Conservation (phyloP, 2,888 invertebrate species). For the Megamerina dolium region DNA sequence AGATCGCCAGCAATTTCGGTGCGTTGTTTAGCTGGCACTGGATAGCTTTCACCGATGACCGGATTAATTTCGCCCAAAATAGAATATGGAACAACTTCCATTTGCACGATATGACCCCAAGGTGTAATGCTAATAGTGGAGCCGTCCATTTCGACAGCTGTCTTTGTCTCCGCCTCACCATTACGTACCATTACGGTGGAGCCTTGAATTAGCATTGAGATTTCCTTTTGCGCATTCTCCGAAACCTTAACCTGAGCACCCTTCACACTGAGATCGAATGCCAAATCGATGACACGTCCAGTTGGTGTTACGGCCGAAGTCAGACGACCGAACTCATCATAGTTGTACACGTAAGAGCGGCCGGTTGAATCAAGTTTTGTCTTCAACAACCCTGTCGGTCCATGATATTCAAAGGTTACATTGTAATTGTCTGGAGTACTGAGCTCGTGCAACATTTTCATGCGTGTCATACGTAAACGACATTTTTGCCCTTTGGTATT, state of each 20-base stretch:
- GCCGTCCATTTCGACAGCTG: conserved; percentile 74
- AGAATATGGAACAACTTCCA: conserved; percentile 86
- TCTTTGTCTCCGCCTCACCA: conserved; percentile 76
- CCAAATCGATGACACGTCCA: conserved; percentile 83
- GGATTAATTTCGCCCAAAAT: conserved; percentile 84
- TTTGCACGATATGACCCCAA: conserved; percentile 82
- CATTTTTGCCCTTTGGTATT: conserved; percentile 91
- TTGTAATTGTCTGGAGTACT: conserved; percentile 91
- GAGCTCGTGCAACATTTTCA: conserved; percentile 84
- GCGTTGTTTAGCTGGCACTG: conserved; percentile 83
- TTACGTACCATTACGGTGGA: conserved; percentile 75
- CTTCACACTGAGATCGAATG: conserved; percentile 84
- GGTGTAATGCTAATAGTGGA: conserved; percentile 74
- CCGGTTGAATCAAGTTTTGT: conserved; percentile 86
- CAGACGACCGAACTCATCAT: conserved; percentile 89
- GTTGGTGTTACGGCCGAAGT: conserved; percentile 90
- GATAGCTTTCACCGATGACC: conserved; percentile 82
- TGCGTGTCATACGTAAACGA: conserved; percentile 82
- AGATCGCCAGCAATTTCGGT: conserved; percentile 85
- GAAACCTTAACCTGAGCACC: conserved; percentile 83
- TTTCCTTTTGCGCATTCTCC: conserved; percentile 75
- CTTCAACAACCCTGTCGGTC: conserved; percentile 80
- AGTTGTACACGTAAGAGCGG: conserved; percentile 86
- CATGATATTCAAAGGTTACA: conserved; percentile 89
- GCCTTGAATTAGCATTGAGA: conserved; percentile 81